phyloP scores from a whole-genome alignment of 2,888 invertebrate species.

The Drosophila ochracea region DNA sequence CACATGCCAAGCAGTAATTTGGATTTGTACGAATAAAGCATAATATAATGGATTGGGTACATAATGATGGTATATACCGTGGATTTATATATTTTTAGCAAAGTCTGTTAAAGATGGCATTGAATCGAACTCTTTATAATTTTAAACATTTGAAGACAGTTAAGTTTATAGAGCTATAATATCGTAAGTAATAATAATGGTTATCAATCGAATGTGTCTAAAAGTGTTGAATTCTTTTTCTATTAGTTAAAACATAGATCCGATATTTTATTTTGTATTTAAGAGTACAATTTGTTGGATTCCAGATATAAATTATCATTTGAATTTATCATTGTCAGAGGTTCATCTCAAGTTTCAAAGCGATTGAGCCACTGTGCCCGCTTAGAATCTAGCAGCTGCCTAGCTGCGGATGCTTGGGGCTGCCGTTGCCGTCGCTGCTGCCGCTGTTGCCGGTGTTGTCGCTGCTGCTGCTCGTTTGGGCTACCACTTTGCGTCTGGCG shows the following conservation, averaged over 20 bases:
- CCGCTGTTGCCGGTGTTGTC: conserved; percentile 23
- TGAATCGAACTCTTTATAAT: not conserved
- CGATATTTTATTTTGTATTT: not conserved
- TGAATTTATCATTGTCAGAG: not conserved
- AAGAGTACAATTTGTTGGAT: not conserved
- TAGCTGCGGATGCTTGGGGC: conserved; percentile 64
- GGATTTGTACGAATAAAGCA: not conserved
- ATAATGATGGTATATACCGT: not conserved
- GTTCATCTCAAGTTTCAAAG: not conserved
- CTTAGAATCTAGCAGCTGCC: conserved; percentile 69
- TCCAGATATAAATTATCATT: not conserved
- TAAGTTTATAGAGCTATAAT: not conserved
- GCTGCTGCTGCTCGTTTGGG: conserved; percentile 65
- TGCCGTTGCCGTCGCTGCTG: conserved; percentile 29
- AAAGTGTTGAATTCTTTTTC: not conserved
- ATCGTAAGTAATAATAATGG: not conserved
- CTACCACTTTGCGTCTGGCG: conserved; percentile 72
- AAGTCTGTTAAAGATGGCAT: not conserved
- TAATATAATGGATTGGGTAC: not conserved
- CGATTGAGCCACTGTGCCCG: conserved; percentile 52
- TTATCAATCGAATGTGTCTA: not conserved
- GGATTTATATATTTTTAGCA: not conserved
- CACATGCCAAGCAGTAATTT: no score
- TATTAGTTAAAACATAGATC: not conserved
- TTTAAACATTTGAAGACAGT: no score